Evolutionary conservation across 2,888 invertebrate genomes (phyloP).

Genomic region (Leptopilina drosophilae): DNA sequence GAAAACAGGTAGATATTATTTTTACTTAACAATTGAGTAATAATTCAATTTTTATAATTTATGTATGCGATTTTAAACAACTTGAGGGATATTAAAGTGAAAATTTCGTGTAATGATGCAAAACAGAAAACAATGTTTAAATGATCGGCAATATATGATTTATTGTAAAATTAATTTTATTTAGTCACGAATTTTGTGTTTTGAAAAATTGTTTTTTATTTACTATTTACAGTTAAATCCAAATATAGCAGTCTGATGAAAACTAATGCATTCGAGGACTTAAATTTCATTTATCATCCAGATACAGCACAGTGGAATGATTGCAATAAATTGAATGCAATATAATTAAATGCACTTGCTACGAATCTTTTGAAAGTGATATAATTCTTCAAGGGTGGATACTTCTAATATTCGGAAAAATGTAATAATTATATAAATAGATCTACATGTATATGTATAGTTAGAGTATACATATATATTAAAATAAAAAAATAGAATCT

Average conservation of each 20-base stretch:
- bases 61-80: too few species aligned
- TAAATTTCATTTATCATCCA: constrained; percentile 23
- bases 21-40: too few species aligned
- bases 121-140: too few species aligned
- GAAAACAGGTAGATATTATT: too few species aligned
- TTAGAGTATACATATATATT: background rate
- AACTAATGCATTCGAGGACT: background rate
- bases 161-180: background rate
- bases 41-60: too few species aligned
- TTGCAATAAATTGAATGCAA: constrained; percentile 1
- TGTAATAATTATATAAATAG: background rate
- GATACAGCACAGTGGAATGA: constrained; percentile 1
- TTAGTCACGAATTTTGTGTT: background rate
- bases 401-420: background rate
- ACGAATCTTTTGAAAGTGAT: background rate
- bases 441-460: background rate
- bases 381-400: constrained; percentile 14
- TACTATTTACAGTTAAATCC: background rate
- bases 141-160: too few species aligned
- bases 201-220: background rate
- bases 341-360: constrained; percentile 6
- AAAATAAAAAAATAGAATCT: background rate
- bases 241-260: background rate
- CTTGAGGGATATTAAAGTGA: too few species aligned
- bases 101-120: too few species aligned